Percentiles rank a stretch among this genome's conserved stretches.
phyloP scores from a whole-genome alignment of 2,888 invertebrate species.

The Pristionchus exspectatus region DNA sequence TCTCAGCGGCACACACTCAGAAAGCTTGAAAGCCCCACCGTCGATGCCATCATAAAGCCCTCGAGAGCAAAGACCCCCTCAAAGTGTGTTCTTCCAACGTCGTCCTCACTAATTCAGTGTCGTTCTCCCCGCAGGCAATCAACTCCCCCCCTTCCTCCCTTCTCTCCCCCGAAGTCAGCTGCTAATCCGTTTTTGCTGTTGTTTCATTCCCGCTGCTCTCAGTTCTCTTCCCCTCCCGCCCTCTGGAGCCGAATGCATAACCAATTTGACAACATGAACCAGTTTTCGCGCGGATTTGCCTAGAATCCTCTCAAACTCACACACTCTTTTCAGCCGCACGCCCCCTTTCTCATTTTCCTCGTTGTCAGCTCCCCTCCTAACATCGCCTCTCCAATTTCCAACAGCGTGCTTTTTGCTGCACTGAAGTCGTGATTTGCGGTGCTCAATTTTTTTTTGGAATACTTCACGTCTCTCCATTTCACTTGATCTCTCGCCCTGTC shows the following conservation, averaged over 20 bases:
- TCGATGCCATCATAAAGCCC: too few species aligned
- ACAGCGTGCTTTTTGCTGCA: neutral
- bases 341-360: neutral
- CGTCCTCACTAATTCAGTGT: neutral
- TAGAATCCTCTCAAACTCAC: neutral
- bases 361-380: neutral
- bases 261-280: neutral
- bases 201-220: slow-evolving; percentile 36
- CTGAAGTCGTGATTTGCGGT: neutral
- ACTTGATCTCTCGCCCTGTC: neutral
- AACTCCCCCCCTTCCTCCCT: neutral
- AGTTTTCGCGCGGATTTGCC: neutral
- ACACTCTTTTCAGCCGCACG: neutral
- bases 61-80: too few species aligned
- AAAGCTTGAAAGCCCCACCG: too few species aligned
- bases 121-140: slow-evolving; percentile 10
- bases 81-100: neutral
- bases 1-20: too few species aligned
- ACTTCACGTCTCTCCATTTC: too few species aligned
- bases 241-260: slow-evolving; percentile 6
- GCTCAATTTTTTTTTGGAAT: neutral
- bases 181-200: slow-evolving; percentile 38
- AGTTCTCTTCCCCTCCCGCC: neutral
- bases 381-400: neutral
- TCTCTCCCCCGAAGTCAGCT: neutral